These are phyloP conservation scores for Gila robusta DNA, from an alignment of 2,797 vertebrate species.

Conservation along the genomic window DNA sequence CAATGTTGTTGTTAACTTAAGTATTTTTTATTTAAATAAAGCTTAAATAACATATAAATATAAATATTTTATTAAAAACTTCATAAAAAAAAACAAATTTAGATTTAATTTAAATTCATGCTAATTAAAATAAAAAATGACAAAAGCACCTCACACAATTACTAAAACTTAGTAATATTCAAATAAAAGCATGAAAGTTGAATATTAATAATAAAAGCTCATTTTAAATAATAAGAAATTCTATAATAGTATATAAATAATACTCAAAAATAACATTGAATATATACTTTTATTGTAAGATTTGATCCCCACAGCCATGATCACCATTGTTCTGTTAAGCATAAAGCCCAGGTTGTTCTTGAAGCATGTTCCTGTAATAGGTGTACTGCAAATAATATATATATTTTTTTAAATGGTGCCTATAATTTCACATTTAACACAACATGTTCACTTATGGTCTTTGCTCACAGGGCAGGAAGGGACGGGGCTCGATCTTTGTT, in stretches of 20 bases:
- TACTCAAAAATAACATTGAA: neutral
- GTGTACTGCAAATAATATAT: neutral
- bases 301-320: neutral
- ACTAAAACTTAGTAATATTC: neutral
- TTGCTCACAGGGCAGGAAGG: slow-evolving; percentile 89
- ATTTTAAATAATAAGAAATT: neutral
- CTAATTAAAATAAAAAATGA: neutral
- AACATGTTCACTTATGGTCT: neutral
- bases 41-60: neutral
- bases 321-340: neutral
- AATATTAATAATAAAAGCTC: no score
- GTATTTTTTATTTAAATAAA: neutral
- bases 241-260: neutral
- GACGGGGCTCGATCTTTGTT: slow-evolving; percentile 94
- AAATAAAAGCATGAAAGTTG: neutral
- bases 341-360: neutral
- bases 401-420: neutral
- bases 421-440: neutral
- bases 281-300: neutral
- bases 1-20: neutral
- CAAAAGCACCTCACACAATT: neutral
- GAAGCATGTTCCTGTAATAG: neutral
- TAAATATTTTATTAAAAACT: no score
- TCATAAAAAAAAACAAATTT: no score
- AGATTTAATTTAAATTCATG: no score